Conservation (phyloP, 2,888 invertebrate species). For the Cybosia mesomella region DNA sequence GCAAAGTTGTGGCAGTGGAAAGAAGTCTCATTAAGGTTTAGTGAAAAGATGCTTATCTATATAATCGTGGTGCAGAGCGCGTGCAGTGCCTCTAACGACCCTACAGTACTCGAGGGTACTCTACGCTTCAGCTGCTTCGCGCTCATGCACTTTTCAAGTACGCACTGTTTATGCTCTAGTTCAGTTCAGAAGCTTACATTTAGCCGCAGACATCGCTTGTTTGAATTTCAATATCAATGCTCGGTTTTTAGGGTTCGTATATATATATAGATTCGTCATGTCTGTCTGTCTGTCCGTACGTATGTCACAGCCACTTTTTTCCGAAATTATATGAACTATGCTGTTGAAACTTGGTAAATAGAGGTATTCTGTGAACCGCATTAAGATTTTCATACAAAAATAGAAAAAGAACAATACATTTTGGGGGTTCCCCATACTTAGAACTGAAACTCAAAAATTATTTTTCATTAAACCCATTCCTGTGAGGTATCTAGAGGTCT, state of each 20-base stretch:
- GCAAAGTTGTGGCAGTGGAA: constrained; percentile 37
- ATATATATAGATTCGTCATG: too few species aligned
- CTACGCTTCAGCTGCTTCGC: constrained; percentile 68
- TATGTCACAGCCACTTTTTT: too few species aligned
- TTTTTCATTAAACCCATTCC: too few species aligned
- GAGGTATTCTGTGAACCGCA: too few species aligned
- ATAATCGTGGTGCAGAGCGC: constrained; percentile 60
- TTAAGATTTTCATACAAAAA: too few species aligned
- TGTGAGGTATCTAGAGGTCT: too few species aligned
- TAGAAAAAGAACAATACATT: too few species aligned
- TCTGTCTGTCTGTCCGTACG: too few species aligned
- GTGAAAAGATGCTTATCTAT: constrained; percentile 66
- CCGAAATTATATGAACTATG: too few species aligned
- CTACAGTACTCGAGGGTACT: constrained; percentile 69
- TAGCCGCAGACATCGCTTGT: constrained; percentile 59
- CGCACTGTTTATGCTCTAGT: constrained; percentile 81
- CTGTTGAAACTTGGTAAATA: too few species aligned
- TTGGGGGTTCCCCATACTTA: too few species aligned
- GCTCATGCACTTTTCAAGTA: constrained; percentile 82
- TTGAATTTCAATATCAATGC: constrained; percentile 59
- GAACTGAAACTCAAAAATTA: too few species aligned
- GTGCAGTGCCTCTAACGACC: constrained; percentile 71
- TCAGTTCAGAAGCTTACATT: constrained; percentile 65
- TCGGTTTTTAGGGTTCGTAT: background rate
- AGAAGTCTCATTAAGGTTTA: constrained; percentile 62